Conservation (phyloP, 1,140 invertebrate species). For the Microvelia longipes region DNA sequence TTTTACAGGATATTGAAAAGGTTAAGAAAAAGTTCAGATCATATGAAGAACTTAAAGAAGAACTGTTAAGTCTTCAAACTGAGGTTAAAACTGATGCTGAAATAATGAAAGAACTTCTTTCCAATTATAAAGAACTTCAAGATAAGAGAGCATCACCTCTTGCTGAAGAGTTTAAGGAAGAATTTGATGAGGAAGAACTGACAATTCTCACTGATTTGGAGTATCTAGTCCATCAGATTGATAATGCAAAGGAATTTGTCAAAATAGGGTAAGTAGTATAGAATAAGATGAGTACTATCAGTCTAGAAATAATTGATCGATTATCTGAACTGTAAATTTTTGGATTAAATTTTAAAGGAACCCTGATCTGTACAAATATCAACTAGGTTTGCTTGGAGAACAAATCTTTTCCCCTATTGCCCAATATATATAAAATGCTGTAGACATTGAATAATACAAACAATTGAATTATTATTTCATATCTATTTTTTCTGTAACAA, state of each 20-base stretch:
- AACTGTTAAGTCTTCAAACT: constrained; percentile 41
- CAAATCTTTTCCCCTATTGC: too few species aligned
- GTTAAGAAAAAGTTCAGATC: constrained; percentile 34
- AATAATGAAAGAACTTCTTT: constrained; percentile 42
- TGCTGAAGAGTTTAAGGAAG: constrained; percentile 5
- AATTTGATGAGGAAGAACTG: constrained; percentile 32
- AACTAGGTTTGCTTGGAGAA: too few species aligned
- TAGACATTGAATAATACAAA: too few species aligned
- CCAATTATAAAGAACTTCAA: constrained; percentile 33
- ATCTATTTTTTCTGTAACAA: too few species aligned
- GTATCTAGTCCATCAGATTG: constrained; percentile 58
- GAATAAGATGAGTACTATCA: background rate
- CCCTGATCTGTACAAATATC: too few species aligned
- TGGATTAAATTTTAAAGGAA: background rate
- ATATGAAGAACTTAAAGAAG: constrained; percentile 51
- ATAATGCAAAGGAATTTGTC: constrained; percentile 56
- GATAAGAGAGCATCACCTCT: constrained; percentile 13
- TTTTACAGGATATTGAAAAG: constrained; percentile 12
- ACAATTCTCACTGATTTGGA: constrained; percentile 49
- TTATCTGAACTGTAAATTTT: background rate
- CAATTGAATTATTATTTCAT: too few species aligned
- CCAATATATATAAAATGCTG: too few species aligned
- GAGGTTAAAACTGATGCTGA: constrained; percentile 50
- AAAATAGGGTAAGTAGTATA: constrained; percentile 39
- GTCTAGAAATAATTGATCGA: background rate